Base-by-base conservation (phyloP, 2,888 invertebrate species). In the Endomychus coccineus region DNA sequence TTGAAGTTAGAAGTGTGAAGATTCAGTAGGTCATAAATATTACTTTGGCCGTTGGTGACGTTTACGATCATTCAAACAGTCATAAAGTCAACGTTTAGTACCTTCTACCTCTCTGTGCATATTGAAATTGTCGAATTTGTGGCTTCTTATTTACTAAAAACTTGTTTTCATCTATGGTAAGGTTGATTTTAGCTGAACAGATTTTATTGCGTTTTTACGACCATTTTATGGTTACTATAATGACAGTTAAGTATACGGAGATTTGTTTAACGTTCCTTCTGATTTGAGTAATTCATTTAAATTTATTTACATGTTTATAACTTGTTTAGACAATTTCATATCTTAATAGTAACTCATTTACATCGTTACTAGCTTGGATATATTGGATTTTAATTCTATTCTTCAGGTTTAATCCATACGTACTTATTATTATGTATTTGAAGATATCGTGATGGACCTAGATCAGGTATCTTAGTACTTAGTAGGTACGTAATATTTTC, bases 11-110 rank as follows among this genome's bases (percentile, higher is more conserved):
- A 37, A 37, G 36, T 37, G 36, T 37, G 36, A 37, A 37, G 31
- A 31, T 30, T 37, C 17, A 27, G 11, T 24, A 21, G 9, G 31
- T 37, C 36, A 27, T 37, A 37, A 37, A 37, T 21, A 25, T 25
- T 17, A 49, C 55, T 56, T 56, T 54, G 60, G 59, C 56, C 56
- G 31, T 55, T 61, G 56, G 55, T 65, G 72, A 72, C 72, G 67
- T 72, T 38, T 38, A 38, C 33, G 38, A 38, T 34, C 38, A 28
- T 22, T 34, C 33, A 37, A 37, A 37, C 27, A 31, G 31, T 37
- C 32, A 37, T 37, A 37, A 37, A 31, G 16, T 14, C 15, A 7
- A 15, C 27, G 30, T 37, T 34, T 37, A 37, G 27, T 25, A 16
- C 24, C 27, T n/a, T n/a, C n/a, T n/a, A n/a, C n/a, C n/a, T n/a